Evolutionary conservation across 2,888 invertebrate species (phyloP), one percentile per base, ranked within the genome.

Genomic region (Ditula angustiorana): DNA sequence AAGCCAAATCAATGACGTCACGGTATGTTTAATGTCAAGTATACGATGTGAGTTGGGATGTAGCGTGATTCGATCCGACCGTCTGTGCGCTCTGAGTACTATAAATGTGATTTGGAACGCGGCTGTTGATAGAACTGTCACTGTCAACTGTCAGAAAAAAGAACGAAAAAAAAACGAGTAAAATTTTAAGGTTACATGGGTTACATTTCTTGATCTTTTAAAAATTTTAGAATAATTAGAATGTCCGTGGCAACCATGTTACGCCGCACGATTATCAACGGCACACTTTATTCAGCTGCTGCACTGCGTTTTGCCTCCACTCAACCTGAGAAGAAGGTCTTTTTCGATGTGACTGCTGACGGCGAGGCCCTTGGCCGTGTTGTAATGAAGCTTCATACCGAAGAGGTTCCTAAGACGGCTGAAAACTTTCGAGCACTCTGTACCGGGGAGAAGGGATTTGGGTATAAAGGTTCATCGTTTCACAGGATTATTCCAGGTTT

Each of bases 391-490:
- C 94, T 98, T 57, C 95, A 97, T 74, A 92, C 94, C 66, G 98
- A 98, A 82, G 96, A 98, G 67, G 98, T 98, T 55, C 99, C 99
- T 5, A 98, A 97, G 90, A 99, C 98, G 0, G 96, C 97, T 55
- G 98, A 98, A 85, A 99, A 99, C 87, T 99, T 99, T 95, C 96
- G 99, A 73, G 96, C 97, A 11, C 93, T 99, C 58, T 99, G 99
- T 91, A 90, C 92, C 0, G 92, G 91, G 19, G 92, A 92, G 69
- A 92, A 92, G 71, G 92, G 92, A 1, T 92, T 97, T 82, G 98
- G 98, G 16, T 99, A 96, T 94, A 98, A 97, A 90, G 97, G 96
- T 66, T 97, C 97, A 79, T 96, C 95, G 71, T 98, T 98, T 94
- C 98, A 98, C 86, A 86, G 92, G 75, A 96, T 99, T 77, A 99